Base-by-base conservation (phyloP, 2,797 vertebrate species). In the Pteronotus mesoamericanus region DNA sequence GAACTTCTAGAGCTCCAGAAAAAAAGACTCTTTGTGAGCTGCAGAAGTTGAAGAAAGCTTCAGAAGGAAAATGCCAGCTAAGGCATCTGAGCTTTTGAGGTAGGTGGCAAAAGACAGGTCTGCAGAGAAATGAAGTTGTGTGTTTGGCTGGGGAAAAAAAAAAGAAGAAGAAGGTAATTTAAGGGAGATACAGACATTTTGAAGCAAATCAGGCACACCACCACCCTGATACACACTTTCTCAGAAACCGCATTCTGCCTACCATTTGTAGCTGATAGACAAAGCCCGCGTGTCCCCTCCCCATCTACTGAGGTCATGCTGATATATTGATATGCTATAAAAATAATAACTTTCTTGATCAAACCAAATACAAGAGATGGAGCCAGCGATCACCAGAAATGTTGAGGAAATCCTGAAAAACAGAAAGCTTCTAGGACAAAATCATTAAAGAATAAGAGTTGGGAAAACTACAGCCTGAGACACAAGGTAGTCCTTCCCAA, bases 341-440 rank as follows among this genome's bases (percentile, higher is more conserved):
- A 74, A 64, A 29, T 21, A 18, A 10, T 10, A 10, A 57, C 93
- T 96, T 84, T 80, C 74, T 64, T 95, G 24, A 91, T 75, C 77
- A 96, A 88, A 80, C 18, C 53, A 94, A 91, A 83, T 55, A 39
- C 1, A 89, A 79, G 85, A 88, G 91, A 94, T 18, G 10, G 74
- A 90, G 26, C 37, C 79, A 95, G 16, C 9, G 83, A n/a, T 53
- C 55, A 95, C 18, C 51, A 94, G 32, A 97, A 97, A 90, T 86
- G 92, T 1, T 95, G 91, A 94, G n/a, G 10, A 93, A 94, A 91
- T 75, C 1, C 57, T 94, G 8, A 34, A 94, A 87, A 84, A 44
- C 34, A 59, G 7, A 82, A 48, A 92, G 34, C 26, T 72, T n/a
- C 34, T 78, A 71, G 42, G 34, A 69, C 64, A 94, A 94, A 44